These are phyloP conservation scores for Tolypeutes matacus DNA, from an alignment of 2,797 vertebrate genomes.

Conservation along the genomic window DNA sequence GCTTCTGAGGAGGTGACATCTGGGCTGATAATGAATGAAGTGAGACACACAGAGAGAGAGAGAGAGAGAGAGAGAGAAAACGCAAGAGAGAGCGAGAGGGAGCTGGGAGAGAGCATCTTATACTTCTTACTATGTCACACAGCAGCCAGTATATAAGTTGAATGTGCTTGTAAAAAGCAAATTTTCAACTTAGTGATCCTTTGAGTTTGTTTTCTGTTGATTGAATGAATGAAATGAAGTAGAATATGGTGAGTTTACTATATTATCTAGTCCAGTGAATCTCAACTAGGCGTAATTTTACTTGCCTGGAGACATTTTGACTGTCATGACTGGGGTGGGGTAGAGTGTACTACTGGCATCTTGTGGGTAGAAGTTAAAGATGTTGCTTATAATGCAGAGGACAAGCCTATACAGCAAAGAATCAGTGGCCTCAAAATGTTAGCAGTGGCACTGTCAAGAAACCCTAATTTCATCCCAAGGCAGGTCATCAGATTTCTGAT, in stretches of 20 bases:
- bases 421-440: background rate
- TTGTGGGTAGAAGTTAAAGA: background rate
- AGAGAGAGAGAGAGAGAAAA: background rate
- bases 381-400: background rate
- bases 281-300: background rate
- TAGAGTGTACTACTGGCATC: background rate
- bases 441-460: background rate
- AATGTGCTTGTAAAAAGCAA: background rate
- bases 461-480: background rate
- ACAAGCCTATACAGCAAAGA: background rate
- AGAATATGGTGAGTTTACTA: background rate
- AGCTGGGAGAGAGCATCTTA: background rate
- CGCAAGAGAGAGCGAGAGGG: background rate
- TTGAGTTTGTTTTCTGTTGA: slow-evolving; percentile 41
- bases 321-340: background rate
- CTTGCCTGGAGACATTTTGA: slow-evolving; percentile 10
- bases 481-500: background rate
- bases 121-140: background rate
- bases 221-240: slow-evolving; percentile 13
- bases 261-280: background rate
- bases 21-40: background rate
- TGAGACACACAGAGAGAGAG: background rate
- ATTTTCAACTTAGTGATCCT: background rate
- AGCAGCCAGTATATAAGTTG: background rate
- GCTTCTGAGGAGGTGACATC: background rate